Evolutionary conservation across 2,888 invertebrate species (phyloP).

Genomic region (Andrena dorsata): DNA sequence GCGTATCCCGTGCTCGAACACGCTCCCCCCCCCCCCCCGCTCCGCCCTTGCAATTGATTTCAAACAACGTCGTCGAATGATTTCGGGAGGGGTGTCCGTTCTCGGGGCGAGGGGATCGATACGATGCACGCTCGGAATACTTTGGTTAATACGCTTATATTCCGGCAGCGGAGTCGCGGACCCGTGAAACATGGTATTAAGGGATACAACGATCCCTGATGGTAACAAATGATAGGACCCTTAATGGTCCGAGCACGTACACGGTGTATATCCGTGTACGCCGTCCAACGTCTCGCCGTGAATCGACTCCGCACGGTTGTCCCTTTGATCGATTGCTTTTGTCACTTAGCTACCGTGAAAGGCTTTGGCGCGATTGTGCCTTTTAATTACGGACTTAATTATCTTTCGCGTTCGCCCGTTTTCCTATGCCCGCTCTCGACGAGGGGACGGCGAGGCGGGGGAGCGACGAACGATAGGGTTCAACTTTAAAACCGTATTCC

Average conservation of each 20-base stretch:
- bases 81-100: slow-evolving; percentile 31
- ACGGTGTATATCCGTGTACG: slow-evolving; percentile 51
- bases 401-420: slow-evolving; percentile 68
- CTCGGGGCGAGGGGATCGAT: slow-evolving; percentile 59
- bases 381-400: slow-evolving; percentile 79
- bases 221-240: slow-evolving; percentile 83
- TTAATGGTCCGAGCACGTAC: slow-evolving; percentile 78
- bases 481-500: slow-evolving; percentile 77
- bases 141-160: slow-evolving; percentile 81
- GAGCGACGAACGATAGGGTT: slow-evolving; percentile 19
- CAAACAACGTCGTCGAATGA: slow-evolving; percentile 16
- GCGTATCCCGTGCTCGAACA: slow-evolving; percentile 2
- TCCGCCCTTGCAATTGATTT: slow-evolving; percentile 33
- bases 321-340: slow-evolving; percentile 84
- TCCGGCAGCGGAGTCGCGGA: slow-evolving; percentile 75
- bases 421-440: slow-evolving; percentile 42
- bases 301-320: slow-evolving; percentile 70
- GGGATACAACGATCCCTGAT: slow-evolving; percentile 76
- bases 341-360: slow-evolving; percentile 81
- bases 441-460: slow-evolving; percentile 17
- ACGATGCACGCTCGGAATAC: slow-evolving; percentile 66
- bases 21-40: not conserved
- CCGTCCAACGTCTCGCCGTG: slow-evolving; percentile 66
- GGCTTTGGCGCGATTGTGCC: slow-evolving; percentile 73
- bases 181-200: slow-evolving; percentile 83